Conservation (phyloP, 2,888 invertebrate species). For the Protodeltote pygarga region DNA sequence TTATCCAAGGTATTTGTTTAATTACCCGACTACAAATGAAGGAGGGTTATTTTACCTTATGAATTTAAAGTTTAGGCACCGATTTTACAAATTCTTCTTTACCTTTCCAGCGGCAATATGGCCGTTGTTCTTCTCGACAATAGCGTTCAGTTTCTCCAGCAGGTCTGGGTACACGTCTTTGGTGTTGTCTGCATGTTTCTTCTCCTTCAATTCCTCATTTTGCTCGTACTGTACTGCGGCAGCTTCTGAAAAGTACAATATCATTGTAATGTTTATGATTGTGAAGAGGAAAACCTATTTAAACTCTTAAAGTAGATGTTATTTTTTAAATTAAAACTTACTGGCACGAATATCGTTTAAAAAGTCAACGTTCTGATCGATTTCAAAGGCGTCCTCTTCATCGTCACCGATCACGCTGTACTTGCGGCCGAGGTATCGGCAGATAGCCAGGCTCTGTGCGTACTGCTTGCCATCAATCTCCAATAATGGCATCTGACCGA, state of each 20-base stretch:
- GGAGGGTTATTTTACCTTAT: no score
- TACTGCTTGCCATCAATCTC: conserved; percentile 88
- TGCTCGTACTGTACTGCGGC: conserved; percentile 41
- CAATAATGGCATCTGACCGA: conserved; percentile 88
- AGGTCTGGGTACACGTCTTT: conserved; percentile 51
- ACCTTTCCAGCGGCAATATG: conserved; percentile 58
- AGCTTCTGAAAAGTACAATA: conserved; percentile 35
- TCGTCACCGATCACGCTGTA: conserved; percentile 86
- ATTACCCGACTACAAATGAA: no score
- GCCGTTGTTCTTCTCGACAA: conserved; percentile 55
- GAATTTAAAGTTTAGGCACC: no score
- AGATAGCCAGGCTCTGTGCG: conserved; percentile 87
- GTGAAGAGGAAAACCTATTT: no score
- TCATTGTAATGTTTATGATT: conserved; percentile 42
- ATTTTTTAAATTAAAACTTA: conserved; percentile 83
- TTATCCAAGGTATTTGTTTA: no score
- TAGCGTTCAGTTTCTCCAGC: conserved; percentile 45
- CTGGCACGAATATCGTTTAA: conserved; percentile 87
- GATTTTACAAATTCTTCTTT: no score
- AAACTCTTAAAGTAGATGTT: no score
- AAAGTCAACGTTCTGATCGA: conserved; percentile 88
- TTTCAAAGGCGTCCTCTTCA: conserved; percentile 87
- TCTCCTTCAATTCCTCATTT: conserved; percentile 43
- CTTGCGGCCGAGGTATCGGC: conserved; percentile 88
- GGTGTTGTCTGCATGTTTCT: conserved; percentile 41